Base-by-base conservation (phyloP, 1,140 invertebrate genomes). In the Drepana arcuata region DNA sequence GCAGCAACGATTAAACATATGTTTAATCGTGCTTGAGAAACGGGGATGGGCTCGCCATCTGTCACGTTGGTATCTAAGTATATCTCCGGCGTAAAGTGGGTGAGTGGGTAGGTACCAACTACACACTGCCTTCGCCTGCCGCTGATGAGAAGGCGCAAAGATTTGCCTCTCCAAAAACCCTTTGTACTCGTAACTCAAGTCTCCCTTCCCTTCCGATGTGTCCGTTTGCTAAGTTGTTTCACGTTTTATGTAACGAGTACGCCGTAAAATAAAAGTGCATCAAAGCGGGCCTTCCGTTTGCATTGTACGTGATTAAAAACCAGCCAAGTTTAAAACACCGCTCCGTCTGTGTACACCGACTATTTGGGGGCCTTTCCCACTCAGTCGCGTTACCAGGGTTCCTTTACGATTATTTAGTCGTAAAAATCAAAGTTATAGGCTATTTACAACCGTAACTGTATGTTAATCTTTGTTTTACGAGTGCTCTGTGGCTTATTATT, bases 361-460 rank as follows among this genome's bases (percentile, higher is more conserved):
- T 36, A 50, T 26, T 27, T 40, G 26, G 27, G 24, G 41, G 36
- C 34, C 66, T 50, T 41, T 54, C 48, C 30, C 69, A 70, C 44
- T 56, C 34, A 42, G 70, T 34, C 57, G 55, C 36, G 31, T 64
- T 51, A 48, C 33, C 65, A 54, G 67, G 72, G 66, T 68, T 77
- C 74, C 65, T 79, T 81, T 81, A 81, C 77, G 77, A 81, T 81
- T 81, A 81, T 81, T 81, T 79, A 81, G 77, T 81, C 77, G 74
- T 81, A 81, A 81, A 81, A 81, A 81, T 81, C 77, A 79, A 81
- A 81, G 78, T 82, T 79, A 82, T 82, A 74, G 78, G 56, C 77
- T 79, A 79, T 82, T 81, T 78, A 81, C 77, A 77, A 38, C 64
- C 61, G 72, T 78, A 79, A 81, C 64, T 72, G 72, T 79, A 77